Conservation (phyloP, 2,888 invertebrate species). For the Stratiomys singularior region DNA sequence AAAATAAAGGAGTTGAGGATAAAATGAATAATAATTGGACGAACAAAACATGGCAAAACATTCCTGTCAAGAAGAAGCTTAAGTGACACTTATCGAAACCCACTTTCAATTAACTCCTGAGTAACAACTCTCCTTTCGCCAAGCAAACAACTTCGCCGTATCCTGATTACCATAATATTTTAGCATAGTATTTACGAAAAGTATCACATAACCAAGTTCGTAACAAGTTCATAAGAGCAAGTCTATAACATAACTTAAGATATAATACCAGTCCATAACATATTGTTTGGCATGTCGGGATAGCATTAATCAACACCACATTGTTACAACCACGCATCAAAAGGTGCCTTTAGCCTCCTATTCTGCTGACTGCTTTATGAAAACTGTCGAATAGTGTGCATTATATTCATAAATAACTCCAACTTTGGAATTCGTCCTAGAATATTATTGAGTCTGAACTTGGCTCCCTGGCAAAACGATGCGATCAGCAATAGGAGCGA, state of each 20-base stretch:
- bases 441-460: background rate
- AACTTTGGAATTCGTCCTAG: constrained; percentile 13
- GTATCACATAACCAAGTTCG: background rate
- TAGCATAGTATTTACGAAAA: background rate
- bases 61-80: too few relatives aligned
- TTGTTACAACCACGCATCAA: constrained; percentile 32
- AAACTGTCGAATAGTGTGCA: constrained; percentile 47
- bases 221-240: constrained; percentile 10
- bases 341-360: constrained; percentile 36
- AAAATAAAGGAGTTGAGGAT: background rate
- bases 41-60: too few relatives aligned
- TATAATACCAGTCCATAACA: constrained; percentile 7
- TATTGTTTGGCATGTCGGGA: constrained; percentile 31
- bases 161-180: background rate
- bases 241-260: constrained; percentile 16
- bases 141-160: too few relatives aligned
- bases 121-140: too few relatives aligned
- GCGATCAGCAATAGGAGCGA: background rate
- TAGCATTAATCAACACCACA: constrained; percentile 24
- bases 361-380: constrained; percentile 41
- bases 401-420: constrained; percentile 40
- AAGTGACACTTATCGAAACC: too few relatives aligned
- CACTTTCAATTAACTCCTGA: too few relatives aligned
- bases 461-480: background rate
- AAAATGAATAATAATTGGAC: too few relatives aligned